Base-by-base conservation (phyloP, 2,888 invertebrate species). In the Lacanobia wlatinum region DNA sequence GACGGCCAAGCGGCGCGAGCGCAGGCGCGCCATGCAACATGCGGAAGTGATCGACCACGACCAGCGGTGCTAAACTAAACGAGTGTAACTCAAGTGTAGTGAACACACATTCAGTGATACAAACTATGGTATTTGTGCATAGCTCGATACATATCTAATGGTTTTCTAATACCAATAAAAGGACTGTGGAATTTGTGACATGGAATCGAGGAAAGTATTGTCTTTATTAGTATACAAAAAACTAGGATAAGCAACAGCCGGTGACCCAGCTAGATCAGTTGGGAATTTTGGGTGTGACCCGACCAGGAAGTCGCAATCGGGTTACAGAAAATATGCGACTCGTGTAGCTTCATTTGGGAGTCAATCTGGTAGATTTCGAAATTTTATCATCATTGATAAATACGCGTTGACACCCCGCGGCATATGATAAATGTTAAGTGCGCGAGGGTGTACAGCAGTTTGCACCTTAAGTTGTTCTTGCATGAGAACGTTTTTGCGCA, bases 161-260 rank as follows among this genome's bases (percentile, higher is more conserved):
- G 91, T 95, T 92, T 93, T 90, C 89, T 93, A 88, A 90, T 93
- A 88, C 92, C 91, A 85, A 90, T 89, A 90, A 90, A 89, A 94
- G 95, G 93, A 96, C 95, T 94, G 90, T 92, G 94, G 91, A 94
- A 91, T 92, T 92, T 90, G 88, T 91, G 90, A 93, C 84, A 96
- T 96, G 96, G 96, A 96, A 92, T 92, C 95, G 87, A 96, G 96
- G 96, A 96, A 96, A 96, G 96, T 96, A 96, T 95, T 92, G 93
- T 92, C 88, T 89, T 83, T 87, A 77, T 79, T 78, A 82, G 78
- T 71, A 78, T 66, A 21, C 68, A 72, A 66, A 28, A 59, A 56
- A 70, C 60, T 80, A 70, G 58, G 63, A 69, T 61, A 72, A 63
- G 61, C 48, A 58, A 23, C 40, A 53, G n/a, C 48, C 48, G 40